A percentile compares a stretch with the other conserved stretches of the same genome.
These are phyloP conservation scores for Oscheius sp. DNA, from an alignment of 1,140 invertebrate genomes.

Conservation along the genomic window DNA sequence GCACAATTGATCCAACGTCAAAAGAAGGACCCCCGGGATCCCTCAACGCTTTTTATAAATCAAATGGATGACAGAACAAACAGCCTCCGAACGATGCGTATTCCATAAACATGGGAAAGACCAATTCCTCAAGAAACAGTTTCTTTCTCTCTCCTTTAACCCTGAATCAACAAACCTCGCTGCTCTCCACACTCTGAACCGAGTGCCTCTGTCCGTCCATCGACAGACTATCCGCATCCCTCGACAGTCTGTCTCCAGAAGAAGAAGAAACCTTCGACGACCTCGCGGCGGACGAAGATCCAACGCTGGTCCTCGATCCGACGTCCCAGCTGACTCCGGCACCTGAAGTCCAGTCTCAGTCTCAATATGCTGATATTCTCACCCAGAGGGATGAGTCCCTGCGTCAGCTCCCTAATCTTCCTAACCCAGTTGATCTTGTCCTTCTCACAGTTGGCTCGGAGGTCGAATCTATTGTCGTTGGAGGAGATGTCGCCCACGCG, in stretches of 20 bases:
- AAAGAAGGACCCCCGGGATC: no score
- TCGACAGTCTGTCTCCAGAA: not conserved
- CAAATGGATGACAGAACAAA: no score
- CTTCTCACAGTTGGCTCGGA: conserved; percentile 51
- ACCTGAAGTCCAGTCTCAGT: no score
- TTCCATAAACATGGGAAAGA: no score
- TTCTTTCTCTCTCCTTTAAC: not conserved
- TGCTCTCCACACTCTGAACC: not conserved
- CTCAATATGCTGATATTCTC: no score
- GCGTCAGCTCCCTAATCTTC: conserved; percentile 49
- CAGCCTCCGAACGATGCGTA: no score
- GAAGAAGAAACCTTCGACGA: not conserved
- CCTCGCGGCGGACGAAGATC: not conserved
- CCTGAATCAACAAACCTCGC: not conserved
- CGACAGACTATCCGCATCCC: not conserved
- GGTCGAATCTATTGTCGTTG: conserved; percentile 48
- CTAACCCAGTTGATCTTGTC: conserved; percentile 51
- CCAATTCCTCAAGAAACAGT: not conserved
- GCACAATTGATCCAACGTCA: no score
- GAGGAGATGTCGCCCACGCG: conserved; percentile 67
- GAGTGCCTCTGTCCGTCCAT: not conserved
- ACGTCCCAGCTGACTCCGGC: no score
- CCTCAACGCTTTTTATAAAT: no score
- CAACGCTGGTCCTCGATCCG: no score
- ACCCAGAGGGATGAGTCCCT: no score